Base-by-base conservation (phyloP, 2,797 vertebrate species). In the Scomberomorus guttatus region DNA sequence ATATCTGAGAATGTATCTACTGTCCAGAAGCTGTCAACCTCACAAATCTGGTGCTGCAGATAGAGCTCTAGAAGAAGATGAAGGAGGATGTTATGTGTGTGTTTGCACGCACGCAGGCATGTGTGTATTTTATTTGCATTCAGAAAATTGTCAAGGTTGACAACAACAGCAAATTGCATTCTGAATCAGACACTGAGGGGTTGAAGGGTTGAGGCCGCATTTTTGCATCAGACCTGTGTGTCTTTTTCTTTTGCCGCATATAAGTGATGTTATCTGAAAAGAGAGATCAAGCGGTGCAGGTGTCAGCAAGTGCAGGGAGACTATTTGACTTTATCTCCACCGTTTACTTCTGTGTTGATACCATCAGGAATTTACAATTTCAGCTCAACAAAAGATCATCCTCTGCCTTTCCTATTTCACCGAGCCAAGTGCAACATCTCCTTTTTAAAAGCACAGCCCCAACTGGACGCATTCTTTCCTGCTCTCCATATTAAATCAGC, bases 291-390 rank as follows among this genome's bases (percentile, higher is more conserved):
- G 83, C 73, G 54, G 69, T 54, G 75, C 63, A 79, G 72, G 84
- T 89, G 87, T 91, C 89, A 87, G 80, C 72, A 73, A 75, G 77
- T 65, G 18, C 46, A 59, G 72, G 65, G 58, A 75, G 64, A 87
- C 84, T 82, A 80, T 91, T 82, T 89, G 75, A 88, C 88, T 88
- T 85, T 85, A 87, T 92, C 85, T 87, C 61, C 77, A 42, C 71
- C 42, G 37, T 86, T 89, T 87, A 81, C 79, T 80, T 82, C 75
- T 52, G 39, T 76, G 81, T 87, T 79, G 88, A 90, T 81, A 88
- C 63, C 78, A 79, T 79, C 84, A 79, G 76, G 82, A 83, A 80
- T 89, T 77, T 90, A 90, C 72, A 84, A 90, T 90, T 84, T 90
- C 46, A 85, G 39, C 68, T 25, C 67, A 64, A 89, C 75, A 87